phyloP scores from a whole-genome alignment of 2,113 vertebrate genomes.

The Oreochromis aureus region DNA sequence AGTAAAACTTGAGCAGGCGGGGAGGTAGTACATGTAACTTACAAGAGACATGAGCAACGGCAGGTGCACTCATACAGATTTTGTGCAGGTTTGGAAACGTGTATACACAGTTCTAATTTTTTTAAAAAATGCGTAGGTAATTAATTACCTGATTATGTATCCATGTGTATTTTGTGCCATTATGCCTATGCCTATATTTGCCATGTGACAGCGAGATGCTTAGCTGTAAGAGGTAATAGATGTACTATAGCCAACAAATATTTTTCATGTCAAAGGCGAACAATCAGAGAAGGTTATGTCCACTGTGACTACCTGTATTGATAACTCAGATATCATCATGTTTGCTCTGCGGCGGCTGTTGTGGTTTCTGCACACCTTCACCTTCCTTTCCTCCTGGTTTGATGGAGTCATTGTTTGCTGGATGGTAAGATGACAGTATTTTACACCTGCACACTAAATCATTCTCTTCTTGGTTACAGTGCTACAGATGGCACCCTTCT shows the following conservation, averaged over 20 bases:
- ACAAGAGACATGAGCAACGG: background rate
- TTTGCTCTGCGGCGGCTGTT: background rate
- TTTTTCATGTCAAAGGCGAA: background rate
- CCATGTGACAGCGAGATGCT: background rate
- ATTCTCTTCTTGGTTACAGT: background rate
- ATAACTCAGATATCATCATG: background rate
- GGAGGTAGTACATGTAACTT: background rate
- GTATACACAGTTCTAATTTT: background rate
- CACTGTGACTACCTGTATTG: background rate
- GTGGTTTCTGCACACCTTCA: background rate
- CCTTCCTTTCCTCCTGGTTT: background rate
- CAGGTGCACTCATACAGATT: background rate
- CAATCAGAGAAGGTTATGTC: background rate
- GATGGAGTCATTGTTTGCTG: background rate
- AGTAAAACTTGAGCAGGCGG: background rate
- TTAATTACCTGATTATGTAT: background rate
- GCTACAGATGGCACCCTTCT: background rate
- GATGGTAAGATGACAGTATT: background rate
- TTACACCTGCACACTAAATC: slow-evolving; percentile 4
- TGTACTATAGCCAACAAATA: too few relatives aligned
- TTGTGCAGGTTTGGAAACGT: background rate
- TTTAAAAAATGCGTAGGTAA: background rate
- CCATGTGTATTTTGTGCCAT: background rate
- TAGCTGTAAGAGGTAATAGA: background rate
- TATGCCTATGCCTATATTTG: background rate